A percentile compares a stretch with the other conserved stretches of the same genome.
Evolutionary conservation across 2,797 vertebrate species (phyloP).

Genomic region (Fistularia tabacaria): DNA sequence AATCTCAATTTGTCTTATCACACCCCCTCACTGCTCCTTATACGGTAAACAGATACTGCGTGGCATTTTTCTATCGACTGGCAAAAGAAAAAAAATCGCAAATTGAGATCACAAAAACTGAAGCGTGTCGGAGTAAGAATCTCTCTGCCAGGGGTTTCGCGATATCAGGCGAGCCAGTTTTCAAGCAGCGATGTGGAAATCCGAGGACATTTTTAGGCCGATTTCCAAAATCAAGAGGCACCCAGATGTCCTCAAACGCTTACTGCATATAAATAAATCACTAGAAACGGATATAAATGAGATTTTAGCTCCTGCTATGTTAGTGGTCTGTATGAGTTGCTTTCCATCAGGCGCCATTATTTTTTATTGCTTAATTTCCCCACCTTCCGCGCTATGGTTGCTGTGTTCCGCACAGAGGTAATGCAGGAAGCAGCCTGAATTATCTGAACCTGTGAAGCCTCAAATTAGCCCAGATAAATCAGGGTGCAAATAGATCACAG

Average conservation of each 20-base stretch:
- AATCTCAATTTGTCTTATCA: slow-evolving; percentile 41
- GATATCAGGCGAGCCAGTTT: no score
- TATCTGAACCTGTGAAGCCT: slow-evolving; percentile 43
- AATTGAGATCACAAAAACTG: no score
- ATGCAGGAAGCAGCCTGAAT: slow-evolving; percentile 28
- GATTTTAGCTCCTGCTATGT: slow-evolving; percentile 6
- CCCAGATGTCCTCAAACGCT: slow-evolving; percentile 11
- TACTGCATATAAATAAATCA: slow-evolving; percentile 26
- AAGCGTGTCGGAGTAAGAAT: no score
- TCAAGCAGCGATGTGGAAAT: slow-evolving; percentile 11
- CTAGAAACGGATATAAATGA: neutral
- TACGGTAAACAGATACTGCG: slow-evolving; percentile 39
- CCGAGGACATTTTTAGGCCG: neutral
- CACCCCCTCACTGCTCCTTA: slow-evolving; percentile 36
- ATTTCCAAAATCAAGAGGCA: slow-evolving; percentile 8
- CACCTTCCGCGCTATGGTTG: slow-evolving; percentile 25
- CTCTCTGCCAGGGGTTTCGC: no score
- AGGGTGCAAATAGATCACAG: slow-evolving; percentile 17
- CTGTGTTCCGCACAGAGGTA: slow-evolving; percentile 20
- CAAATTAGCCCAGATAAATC: slow-evolving; percentile 34
- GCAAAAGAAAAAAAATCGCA: no score
- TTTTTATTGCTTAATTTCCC: slow-evolving; percentile 46
- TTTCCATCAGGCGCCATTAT: slow-evolving; percentile 51
- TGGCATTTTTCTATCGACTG: no score
- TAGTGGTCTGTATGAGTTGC: slow-evolving; percentile 18